Evolutionary conservation across 2,797 vertebrate genomes (phyloP).

Genomic region (Agapornis canus): DNA sequence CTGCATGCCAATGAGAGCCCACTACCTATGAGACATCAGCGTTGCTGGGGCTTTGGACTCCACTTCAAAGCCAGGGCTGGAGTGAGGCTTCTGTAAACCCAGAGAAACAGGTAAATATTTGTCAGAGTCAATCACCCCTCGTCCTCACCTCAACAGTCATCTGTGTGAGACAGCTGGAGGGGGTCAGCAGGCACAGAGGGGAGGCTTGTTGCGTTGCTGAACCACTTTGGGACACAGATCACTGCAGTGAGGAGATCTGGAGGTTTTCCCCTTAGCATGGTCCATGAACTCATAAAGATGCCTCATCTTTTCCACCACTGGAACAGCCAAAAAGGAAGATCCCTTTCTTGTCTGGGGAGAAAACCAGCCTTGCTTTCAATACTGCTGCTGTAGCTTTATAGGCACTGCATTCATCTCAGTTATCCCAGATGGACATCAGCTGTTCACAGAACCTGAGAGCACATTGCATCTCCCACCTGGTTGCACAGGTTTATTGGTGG

Average conservation of each 20-base stretch:
- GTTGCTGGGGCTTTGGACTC: constrained; percentile 38
- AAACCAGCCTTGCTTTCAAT: not conserved
- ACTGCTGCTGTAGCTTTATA: not conserved
- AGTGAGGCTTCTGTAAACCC: constrained; percentile 24
- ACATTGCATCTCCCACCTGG: not conserved
- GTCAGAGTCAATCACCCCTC: constrained; percentile 40
- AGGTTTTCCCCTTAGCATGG: not conserved
- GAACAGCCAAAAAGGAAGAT: not conserved
- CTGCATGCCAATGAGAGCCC: not conserved
- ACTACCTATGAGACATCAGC: not conserved
- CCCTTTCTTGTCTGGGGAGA: not conserved
- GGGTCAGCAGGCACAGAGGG: not conserved
- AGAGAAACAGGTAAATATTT: constrained; percentile 67
- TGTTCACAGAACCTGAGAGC: not conserved
- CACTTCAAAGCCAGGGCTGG: constrained; percentile 52
- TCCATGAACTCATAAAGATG: not conserved
- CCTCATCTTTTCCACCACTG: not conserved
- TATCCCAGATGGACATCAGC: not conserved
- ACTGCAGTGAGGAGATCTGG: accelerated
- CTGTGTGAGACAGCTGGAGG: not conserved
- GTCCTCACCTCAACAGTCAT: not conserved
- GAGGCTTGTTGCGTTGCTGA: constrained; percentile 12
- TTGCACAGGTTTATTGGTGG: not conserved
- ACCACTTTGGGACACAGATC: not conserved
- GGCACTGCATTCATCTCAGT: not conserved